Conservation (phyloP, 2,113 vertebrate species). For the Mystacornis crossleyi region DNA sequence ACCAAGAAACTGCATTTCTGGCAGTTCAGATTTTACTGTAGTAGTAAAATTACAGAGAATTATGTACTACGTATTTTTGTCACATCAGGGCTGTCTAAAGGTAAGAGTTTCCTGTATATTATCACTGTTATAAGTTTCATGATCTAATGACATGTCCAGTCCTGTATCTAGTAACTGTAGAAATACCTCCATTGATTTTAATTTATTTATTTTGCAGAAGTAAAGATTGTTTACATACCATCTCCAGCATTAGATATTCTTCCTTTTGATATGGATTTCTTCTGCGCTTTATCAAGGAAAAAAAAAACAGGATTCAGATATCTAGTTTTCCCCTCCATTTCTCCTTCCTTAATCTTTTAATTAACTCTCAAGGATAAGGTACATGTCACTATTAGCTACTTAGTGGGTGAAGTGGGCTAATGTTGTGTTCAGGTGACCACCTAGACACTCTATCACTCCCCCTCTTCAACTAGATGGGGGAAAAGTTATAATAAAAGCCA, state of each 20-base stretch:
- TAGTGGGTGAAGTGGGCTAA: background rate
- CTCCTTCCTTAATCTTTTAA: background rate
- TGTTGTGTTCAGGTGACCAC: background rate
- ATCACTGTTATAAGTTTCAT: background rate
- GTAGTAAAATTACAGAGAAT: background rate
- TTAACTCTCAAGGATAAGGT: background rate
- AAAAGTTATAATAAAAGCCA: background rate
- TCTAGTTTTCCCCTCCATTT: background rate
- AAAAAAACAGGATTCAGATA: background rate
- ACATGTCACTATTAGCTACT: background rate
- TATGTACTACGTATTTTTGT: background rate
- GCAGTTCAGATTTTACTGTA: background rate
- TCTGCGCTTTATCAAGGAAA: background rate
- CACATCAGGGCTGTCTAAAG: background rate
- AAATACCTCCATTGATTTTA: background rate
- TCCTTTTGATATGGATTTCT: background rate
- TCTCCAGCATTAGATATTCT: background rate
- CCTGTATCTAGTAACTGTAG: background rate
- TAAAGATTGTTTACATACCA: background rate
- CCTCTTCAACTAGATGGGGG: rapidly evolving
- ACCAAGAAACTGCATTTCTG: no score
- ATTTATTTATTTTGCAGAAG: background rate
- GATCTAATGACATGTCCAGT: background rate
- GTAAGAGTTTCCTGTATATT: background rate
- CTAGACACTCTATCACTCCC: background rate